Evolutionary conservation across 2,888 invertebrate genomes (phyloP).

Genomic region (Rugalucina vietnamica): DNA sequence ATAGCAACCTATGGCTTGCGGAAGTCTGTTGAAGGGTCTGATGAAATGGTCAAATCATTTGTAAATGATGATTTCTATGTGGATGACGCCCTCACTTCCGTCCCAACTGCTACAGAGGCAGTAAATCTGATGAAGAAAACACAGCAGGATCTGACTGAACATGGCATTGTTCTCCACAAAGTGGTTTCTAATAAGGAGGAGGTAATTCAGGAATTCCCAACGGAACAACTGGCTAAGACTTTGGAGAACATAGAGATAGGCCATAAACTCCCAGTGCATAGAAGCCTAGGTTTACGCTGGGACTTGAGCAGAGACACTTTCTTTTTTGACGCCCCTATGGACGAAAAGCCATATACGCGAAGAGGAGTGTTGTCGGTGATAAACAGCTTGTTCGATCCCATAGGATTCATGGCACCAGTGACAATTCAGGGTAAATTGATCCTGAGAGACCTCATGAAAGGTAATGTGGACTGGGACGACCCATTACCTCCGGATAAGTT

Average conservation of each 20-base stretch:
- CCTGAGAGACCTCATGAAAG: constrained; percentile 42
- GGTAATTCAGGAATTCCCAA: constrained; percentile 48
- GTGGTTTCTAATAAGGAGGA: constrained; percentile 16
- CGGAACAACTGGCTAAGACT: constrained; percentile 46
- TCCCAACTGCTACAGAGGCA: constrained; percentile 28
- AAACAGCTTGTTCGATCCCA: constrained; percentile 58
- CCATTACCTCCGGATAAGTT: constrained; percentile 15
- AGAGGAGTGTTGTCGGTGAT: constrained; percentile 52
- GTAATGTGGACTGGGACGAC: constrained; percentile 49
- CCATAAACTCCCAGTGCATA: constrained; percentile 23
- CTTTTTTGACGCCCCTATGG: constrained; percentile 22
- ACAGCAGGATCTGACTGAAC: constrained; percentile 16
- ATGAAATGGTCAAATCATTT: constrained; percentile 25
- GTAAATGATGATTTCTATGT: constrained; percentile 61
- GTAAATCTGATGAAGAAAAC: constrained; percentile 51
- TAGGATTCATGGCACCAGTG: constrained; percentile 55
- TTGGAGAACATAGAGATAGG: constrained; percentile 51
- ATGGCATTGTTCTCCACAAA: constrained; percentile 5
- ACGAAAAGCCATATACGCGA: constrained; percentile 37
- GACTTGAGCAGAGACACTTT: constrained; percentile 52
- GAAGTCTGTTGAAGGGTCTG: constrained; percentile 30
- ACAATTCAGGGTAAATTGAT: constrained; percentile 52
- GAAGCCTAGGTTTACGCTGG: constrained; percentile 36
- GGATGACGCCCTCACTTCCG: constrained; percentile 60
- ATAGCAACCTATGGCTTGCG: constrained; percentile 52